Evolutionary conservation across 1,140 invertebrate genomes (phyloP).

Genomic region (Hormaphis cornu): DNA sequence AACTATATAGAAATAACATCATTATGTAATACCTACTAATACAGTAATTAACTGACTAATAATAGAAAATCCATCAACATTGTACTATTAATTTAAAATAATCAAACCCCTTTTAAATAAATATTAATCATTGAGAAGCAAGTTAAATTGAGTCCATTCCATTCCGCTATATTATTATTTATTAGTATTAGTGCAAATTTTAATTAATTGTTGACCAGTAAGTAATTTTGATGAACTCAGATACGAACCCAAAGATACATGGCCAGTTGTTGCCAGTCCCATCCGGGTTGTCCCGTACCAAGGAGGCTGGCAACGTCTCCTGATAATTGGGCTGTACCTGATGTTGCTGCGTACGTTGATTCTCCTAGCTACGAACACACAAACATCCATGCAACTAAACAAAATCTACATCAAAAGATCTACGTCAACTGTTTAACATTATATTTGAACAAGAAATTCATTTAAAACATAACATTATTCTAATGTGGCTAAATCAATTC

Average conservation of each 20-base stretch:
- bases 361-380: slow-evolving; percentile 32
- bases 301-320: slow-evolving; percentile 37
- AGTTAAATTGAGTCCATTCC: neutral
- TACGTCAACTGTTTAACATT: slow-evolving; percentile 26
- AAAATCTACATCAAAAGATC: slow-evolving; percentile 32
- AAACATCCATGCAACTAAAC: slow-evolving; percentile 34
- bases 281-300: slow-evolving; percentile 40
- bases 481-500: neutral
- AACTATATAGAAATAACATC: too few relatives aligned
- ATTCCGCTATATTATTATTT: neutral
- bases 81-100: too few relatives aligned
- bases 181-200: slow-evolving; percentile 27
- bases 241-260: slow-evolving; percentile 62
- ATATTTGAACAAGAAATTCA: slow-evolving; percentile 11
- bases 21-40: too few relatives aligned
- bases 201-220: slow-evolving; percentile 9
- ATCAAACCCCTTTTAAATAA: too few relatives aligned
- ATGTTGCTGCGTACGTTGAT: slow-evolving; percentile 21
- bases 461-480: slow-evolving; percentile 15
- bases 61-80: too few relatives aligned
- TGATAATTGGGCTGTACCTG: slow-evolving; percentile 32
- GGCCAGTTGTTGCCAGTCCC: slow-evolving; percentile 63
- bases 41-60: too few relatives aligned
- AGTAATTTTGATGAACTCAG: slow-evolving; percentile 23
- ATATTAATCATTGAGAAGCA: slow-evolving; percentile 5